A percentile compares a stretch with the other conserved stretches of the same genome.
Evolutionary conservation across 2,113 vertebrate genomes (phyloP).

Genomic region (Tupaia chinensis): DNA sequence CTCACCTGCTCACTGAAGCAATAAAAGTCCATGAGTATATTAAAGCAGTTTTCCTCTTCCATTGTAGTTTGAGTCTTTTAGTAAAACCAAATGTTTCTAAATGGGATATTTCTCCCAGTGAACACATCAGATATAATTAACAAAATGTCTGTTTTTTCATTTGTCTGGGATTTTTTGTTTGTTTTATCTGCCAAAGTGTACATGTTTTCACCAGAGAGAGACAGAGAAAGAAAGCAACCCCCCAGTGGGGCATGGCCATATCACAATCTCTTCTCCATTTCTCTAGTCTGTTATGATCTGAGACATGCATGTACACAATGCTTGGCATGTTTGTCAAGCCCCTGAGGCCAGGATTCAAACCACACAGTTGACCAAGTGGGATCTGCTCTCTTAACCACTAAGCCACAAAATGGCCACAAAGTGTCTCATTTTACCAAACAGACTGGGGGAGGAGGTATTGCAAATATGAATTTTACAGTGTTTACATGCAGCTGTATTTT

Average conservation of each 20-base stretch:
- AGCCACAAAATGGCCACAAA: not conserved
- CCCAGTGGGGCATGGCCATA: no score
- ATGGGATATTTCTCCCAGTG: constrained; percentile 55
- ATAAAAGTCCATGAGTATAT: constrained; percentile 72
- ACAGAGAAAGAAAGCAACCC: no score
- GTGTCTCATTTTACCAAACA: constrained; percentile 52
- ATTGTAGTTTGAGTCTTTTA: constrained; percentile 63
- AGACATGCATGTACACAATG: no score
- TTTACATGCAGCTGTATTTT: constrained; percentile 14
- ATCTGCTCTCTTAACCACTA: no score
- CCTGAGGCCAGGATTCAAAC: no score
- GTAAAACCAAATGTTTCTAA: constrained; percentile 71
- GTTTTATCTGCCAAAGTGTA: no score
- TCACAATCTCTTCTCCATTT: no score
- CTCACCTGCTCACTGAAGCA: constrained; percentile 83
- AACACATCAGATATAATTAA: constrained; percentile 66
- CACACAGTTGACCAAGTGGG: no score
- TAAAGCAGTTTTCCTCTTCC: constrained; percentile 73
- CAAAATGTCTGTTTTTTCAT: constrained; percentile 45
- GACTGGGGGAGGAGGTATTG: not conserved
- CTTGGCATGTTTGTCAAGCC: no score
- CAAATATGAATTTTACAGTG: constrained; percentile 25
- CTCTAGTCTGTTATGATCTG: no score
- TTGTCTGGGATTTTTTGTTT: no score
- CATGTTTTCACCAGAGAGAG: no score